Evolutionary conservation across 35 echinoderm and acorn worm genomes (phyloP), one percentile per base, ranked within the genome.

Genomic region (Patiria miniata): DNA sequence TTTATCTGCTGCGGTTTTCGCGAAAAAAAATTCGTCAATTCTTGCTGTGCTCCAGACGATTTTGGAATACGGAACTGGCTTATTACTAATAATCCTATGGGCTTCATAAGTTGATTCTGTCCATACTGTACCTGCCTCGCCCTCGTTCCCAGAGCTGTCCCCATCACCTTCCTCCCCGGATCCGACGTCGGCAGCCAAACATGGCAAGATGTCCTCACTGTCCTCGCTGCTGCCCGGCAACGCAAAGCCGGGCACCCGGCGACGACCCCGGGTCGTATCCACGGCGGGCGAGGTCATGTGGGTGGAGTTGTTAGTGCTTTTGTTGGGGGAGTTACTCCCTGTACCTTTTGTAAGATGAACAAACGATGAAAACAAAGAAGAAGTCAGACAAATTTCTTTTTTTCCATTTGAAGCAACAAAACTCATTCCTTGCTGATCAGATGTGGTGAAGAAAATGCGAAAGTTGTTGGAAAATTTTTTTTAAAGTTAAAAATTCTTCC

Each of bases 171-270:
- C 85, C 5, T 87, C 79, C 39, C 85, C 78, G 9, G 77, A 85
- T 12, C 87, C 79, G 42, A 78, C 86, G 3, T 87, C 90, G 10
- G 51, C 60, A 18, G 52, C 57, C 44, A 39, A 23, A 32, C 59
- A 81, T 21, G 23, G 58, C 21, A 78, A 40, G 29, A 73, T 68
- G 23, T 82, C 77, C 50, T 58, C 84, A 32, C 26, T 82, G 40
- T 89, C 78, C 40, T 86, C 88, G 34, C 93, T 95, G 89, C 93
- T 95, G 52, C 93, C 93, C 16, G 93, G 93, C 65, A 95, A 86
- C 19, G 86, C 50, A 76, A 95, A 95, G 7, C 88, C 88, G n/a
- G 91, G 81, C 39, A 79, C 77, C 40, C 50, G 51, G 12, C 52
- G 16, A n/a, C 44, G 47, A 37, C 81, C 59, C 12, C 55, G 61